A percentile compares a stretch with the other conserved stretches of the same genome.
Conservation (phyloP, 1,140 invertebrate genomes). For the Cyrtorhinus lividipennis region DNA sequence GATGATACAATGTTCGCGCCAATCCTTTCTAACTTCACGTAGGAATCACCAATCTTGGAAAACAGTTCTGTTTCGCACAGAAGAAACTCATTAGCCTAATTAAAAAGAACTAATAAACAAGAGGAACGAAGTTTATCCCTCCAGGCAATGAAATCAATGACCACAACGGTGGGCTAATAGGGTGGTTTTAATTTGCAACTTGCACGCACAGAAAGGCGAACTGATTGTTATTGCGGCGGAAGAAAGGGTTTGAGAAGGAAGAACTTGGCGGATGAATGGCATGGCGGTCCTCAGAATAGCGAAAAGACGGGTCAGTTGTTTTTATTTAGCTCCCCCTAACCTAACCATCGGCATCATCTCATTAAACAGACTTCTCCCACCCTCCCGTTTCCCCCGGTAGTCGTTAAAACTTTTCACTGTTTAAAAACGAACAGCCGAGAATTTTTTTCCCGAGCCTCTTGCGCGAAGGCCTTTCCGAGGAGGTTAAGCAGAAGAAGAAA, state of each 20-base stretch:
- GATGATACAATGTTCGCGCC: too few species aligned
- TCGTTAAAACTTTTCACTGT: conserved; percentile 9
- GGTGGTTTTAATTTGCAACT: conserved; percentile 2
- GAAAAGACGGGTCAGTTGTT: neutral
- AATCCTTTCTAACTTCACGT: too few species aligned
- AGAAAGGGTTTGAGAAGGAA: neutral
- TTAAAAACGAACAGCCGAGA: neutral
- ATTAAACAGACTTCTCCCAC: neutral
- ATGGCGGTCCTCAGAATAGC: neutral
- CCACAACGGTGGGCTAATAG: neutral
- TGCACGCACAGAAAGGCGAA: neutral
- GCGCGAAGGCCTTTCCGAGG: too few species aligned
- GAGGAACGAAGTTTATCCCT: too few species aligned
- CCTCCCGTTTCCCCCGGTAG: neutral
- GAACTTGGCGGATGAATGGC: neutral
- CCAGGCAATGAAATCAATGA: conserved; percentile 3
- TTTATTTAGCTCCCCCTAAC: neutral
- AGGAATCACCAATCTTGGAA: too few species aligned
- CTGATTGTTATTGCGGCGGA: neutral
- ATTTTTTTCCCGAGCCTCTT: too few species aligned
- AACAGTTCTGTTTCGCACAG: too few species aligned
- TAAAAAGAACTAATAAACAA: too few species aligned
- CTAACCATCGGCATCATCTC: neutral
- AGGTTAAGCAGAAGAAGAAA: conserved; percentile 10
- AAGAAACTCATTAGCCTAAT: too few species aligned